Percentiles rank a stretch among this genome's conserved stretches.
Conservation (phyloP, 2,888 invertebrate species). For the Cantharis rufa region DNA sequence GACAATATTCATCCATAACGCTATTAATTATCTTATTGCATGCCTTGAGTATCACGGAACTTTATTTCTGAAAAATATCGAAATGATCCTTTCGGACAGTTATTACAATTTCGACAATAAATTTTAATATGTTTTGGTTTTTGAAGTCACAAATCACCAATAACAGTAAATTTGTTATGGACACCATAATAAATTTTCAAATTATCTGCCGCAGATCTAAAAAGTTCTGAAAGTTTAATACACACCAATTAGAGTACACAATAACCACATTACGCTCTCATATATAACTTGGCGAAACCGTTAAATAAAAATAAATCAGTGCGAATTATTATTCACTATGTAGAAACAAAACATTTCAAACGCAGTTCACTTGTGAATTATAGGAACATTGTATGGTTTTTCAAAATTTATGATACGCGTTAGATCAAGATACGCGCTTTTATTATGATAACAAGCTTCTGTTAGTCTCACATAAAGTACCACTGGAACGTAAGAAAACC, state of each 20-base stretch:
- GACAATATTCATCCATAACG: not conserved
- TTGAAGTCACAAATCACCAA: not conserved
- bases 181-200: not conserved
- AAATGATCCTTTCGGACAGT: not conserved
- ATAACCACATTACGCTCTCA: not conserved
- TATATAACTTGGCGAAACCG: not conserved
- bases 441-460: constrained; percentile 28
- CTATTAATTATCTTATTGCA: not conserved
- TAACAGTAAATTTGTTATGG: not conserved
- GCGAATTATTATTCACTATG: not conserved
- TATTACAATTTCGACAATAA: not conserved
- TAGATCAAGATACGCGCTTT: constrained; percentile 22
- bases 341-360: not conserved
- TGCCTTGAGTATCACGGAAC: not conserved
- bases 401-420: constrained; percentile 19
- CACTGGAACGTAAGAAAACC: constrained; percentile 6
- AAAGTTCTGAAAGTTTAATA: not conserved
- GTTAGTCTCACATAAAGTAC: constrained; percentile 13
- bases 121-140: not conserved
- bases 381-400: constrained; percentile 5
- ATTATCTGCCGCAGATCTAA: not conserved
- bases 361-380: not conserved
- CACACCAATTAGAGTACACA: not conserved
- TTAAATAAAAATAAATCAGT: not conserved
- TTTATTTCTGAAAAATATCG: not conserved